Conservation (phyloP, 2,113 vertebrate species). For the Ginglymostoma cirratum region DNA sequence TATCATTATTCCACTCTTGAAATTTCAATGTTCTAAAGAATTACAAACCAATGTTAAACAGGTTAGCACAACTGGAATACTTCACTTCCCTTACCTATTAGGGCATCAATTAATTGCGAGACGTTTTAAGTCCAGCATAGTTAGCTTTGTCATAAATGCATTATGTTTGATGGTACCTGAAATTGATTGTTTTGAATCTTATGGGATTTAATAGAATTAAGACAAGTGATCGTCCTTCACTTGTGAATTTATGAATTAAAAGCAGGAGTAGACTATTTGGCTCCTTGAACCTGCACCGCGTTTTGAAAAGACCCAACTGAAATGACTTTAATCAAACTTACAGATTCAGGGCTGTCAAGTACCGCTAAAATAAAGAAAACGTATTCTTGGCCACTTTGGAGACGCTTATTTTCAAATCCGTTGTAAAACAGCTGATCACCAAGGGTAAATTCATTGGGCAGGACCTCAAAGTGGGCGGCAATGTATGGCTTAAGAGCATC, state of each 20-base stretch:
- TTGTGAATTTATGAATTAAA: too few relatives aligned
- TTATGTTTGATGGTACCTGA: background rate
- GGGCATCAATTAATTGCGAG: background rate
- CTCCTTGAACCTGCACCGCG: too few relatives aligned
- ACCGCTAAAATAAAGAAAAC: conserved; percentile 92
- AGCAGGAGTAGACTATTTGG: too few relatives aligned
- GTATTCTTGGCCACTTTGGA: conserved; percentile 91
- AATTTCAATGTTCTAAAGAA: conserved; percentile 55
- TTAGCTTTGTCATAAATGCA: background rate
- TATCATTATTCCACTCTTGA: conserved; percentile 46
- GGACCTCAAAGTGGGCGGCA: conserved; percentile 85
- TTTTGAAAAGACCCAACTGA: background rate
- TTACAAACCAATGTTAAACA: conserved; percentile 49
- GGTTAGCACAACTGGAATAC: conserved; percentile 58
- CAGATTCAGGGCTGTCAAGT: conserved; percentile 89
- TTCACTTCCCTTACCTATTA: conserved; percentile 31
- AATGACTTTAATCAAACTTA: conserved; percentile 55
- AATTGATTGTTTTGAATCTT: background rate
- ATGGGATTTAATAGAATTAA: background rate
- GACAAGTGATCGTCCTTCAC: background rate
- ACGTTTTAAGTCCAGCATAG: background rate
- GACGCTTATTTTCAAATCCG: conserved; percentile 93
- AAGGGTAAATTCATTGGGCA: conserved; percentile 87
- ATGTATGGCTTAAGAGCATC: conserved; percentile 87
- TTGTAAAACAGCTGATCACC: conserved; percentile 86